Evolutionary conservation across 2,888 invertebrate genomes (phyloP).

Genomic region (Ceramica pisi): DNA sequence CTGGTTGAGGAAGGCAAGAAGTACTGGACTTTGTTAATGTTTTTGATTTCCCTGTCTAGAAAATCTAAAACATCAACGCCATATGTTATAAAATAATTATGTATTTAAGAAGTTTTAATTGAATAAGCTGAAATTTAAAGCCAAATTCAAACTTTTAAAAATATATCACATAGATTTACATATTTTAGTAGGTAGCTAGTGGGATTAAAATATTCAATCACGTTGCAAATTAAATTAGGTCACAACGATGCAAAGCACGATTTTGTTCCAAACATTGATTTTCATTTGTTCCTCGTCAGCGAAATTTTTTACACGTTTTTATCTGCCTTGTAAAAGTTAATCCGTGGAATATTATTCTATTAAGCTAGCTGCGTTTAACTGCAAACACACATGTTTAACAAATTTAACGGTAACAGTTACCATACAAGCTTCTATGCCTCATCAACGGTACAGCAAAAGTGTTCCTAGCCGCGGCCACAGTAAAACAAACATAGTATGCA

Average conservation of each 20-base stretch:
- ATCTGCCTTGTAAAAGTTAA: constrained; percentile 24
- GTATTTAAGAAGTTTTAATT: too few species aligned
- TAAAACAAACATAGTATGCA: neutral
- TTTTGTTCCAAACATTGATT: constrained; percentile 25
- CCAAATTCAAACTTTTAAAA: too few species aligned
- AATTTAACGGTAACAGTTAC: neutral
- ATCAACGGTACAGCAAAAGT: neutral
- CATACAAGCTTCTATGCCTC: neutral
- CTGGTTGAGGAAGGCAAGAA: neutral
- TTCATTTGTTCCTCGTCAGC: constrained; percentile 25
- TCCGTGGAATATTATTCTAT: constrained; percentile 30
- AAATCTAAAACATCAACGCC: neutral
- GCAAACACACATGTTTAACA: neutral
- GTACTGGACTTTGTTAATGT: neutral
- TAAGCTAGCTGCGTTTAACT: constrained; percentile 8
- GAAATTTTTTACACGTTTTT: constrained; percentile 15
- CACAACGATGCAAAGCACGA: constrained; percentile 11
- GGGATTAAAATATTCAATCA: neutral
- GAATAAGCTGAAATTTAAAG: too few species aligned
- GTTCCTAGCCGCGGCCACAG: neutral
- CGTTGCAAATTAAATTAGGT: constrained; percentile 1
- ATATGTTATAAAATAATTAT: neutral
- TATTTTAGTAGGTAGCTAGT: too few species aligned
- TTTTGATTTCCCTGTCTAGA: neutral
- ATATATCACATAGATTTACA: too few species aligned